Evolutionary conservation across 1,140 invertebrate genomes (phyloP).

Genomic region (Grapholita molesta): DNA sequence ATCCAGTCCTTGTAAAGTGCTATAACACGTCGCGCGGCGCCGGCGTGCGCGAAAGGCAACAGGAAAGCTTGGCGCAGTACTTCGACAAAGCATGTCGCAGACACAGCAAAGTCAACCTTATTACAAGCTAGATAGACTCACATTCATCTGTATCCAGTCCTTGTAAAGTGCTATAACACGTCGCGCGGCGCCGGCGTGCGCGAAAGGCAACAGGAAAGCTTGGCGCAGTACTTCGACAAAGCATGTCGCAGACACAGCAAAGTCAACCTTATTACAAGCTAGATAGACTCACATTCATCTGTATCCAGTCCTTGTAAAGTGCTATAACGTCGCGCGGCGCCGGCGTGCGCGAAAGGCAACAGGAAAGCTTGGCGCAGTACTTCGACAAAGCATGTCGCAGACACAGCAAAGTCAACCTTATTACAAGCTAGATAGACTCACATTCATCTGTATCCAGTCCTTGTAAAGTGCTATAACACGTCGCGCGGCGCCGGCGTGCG

Average conservation of each 20-base stretch:
- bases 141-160: conserved; percentile 96
- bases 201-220: conserved; percentile 94
- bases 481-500: conserved; percentile 91
- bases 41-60: too few species aligned
- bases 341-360: too few species aligned
- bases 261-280: conserved; percentile 93
- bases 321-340: conserved; percentile 94
- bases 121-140: conserved; percentile 54
- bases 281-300: conserved; percentile 76
- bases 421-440: conserved; percentile 54
- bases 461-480: conserved; percentile 94
- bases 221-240: conserved; percentile 97
- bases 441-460: conserved; percentile 96
- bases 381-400: too few species aligned
- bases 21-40: conserved; percentile 94
- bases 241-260: too few species aligned
- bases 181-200: conserved; percentile 91
- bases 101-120: too few species aligned
- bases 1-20: too few species aligned
- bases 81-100: too few species aligned
- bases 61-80: too few species aligned
- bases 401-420: too few species aligned
- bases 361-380: too few species aligned
- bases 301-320: too few species aligned
- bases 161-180: conserved; percentile 94